phyloP scores from a whole-genome alignment of 92 coral and sea anemone species.

The Zoanthus sociatus region DNA sequence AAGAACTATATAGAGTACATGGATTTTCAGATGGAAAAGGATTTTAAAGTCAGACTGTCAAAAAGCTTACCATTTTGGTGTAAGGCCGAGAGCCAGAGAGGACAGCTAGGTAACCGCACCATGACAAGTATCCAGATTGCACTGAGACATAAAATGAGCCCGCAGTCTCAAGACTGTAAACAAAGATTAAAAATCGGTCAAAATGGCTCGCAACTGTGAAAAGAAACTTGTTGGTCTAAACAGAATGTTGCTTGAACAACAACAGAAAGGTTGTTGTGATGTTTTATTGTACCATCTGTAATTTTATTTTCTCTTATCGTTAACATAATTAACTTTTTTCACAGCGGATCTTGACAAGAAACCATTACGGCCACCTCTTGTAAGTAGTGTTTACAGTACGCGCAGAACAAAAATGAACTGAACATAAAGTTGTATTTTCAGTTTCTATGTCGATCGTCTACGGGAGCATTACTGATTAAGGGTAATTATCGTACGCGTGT shows the following conservation, averaged over 20 bases:
- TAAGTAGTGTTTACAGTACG: constrained; percentile 43
- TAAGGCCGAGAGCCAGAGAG: constrained; percentile 85
- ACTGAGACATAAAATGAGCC: constrained; percentile 55
- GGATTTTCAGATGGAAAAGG: constrained; percentile 70
- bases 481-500: too few species aligned
- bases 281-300: neutral
- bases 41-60: constrained; percentile 38
- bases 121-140: constrained; percentile 50
- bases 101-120: constrained; percentile 70
- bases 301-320: neutral
- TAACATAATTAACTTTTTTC: neutral
- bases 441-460: too few species aligned
- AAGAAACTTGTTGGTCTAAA: constrained; percentile 89
- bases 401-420: too few species aligned
- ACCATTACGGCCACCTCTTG: constrained; percentile 88
- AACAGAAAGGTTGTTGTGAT: constrained; percentile 73
- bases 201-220: constrained; percentile 97
- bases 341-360: constrained; percentile 76
- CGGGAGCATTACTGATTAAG: too few species aligned
- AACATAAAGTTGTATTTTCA: too few species aligned
- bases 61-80: constrained; percentile 80
- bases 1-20: neutral
- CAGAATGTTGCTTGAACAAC: constrained; percentile 86
- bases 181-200: constrained; percentile 40
- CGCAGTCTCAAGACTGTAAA: constrained; percentile 29